Evolutionary conservation across 2,888 invertebrate species (phyloP), one percentile per base, ranked within the genome.

Genomic region (Nymphalis polychloros): DNA sequence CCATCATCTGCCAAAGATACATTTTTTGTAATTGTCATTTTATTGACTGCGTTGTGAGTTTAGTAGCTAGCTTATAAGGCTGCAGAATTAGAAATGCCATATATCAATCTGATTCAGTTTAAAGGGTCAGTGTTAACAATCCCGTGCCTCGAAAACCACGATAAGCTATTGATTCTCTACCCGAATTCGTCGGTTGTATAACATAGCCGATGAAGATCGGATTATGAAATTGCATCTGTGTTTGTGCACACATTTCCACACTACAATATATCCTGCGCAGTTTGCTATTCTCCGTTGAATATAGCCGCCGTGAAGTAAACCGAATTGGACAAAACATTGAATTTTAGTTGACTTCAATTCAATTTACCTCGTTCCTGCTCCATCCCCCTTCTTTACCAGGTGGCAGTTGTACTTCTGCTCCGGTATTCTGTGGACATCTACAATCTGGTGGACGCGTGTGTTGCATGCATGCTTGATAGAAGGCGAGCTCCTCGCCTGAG

Each of bases 391-490:
- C 91, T 47, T 88, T 87, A 13, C 89, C 88, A 0, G 89, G 87
- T 0, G 88, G 85, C 17, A 88, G 75, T 63, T 84, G 79, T 75
- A 80, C 81, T 55, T 85, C 83, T 0, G 80, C 85, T 0, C 89
- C 89, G 0, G 88, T 81, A 72, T 92, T 85, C 77, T 87, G 90
- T 1, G 87, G 92, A 68, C 88, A 92, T 35, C 86, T 84, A 80
- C 85, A 93, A 85, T 89, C 92, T 7, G 88, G 83, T 8, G 85
- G 93, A 19, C 85, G 79, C 20, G 82, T 81, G 83, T 84, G 90
- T 76, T 86, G 90, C 87, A 83, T 88, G 81, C 87, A 93, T 79
- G 89, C 86, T 73, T 90, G 89, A 80, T 89, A 89, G 80, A 91
- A 90, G 1, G 88, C 90, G 66, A 89, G 62, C 78, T 91, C 90